Evolutionary conservation across 1,140 invertebrate genomes (phyloP).

Genomic region (Frieseomelitta varia): DNA sequence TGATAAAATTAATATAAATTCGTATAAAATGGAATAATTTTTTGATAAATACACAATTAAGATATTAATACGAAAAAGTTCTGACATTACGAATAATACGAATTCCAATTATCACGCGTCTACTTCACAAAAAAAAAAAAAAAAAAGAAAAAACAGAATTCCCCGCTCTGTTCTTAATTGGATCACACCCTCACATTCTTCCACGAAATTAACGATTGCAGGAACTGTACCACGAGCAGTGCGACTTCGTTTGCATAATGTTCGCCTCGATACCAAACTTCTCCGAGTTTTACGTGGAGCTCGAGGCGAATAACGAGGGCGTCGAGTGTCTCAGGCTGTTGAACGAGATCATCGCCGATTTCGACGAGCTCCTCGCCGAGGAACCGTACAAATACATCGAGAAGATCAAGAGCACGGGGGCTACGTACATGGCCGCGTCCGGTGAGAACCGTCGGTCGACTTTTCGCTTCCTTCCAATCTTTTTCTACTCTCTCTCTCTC

Average conservation of each 20-base stretch:
- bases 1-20: too few relatives aligned
- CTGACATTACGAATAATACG: too few relatives aligned
- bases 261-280: constrained; percentile 98
- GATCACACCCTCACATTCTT: neutral
- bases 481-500: neutral
- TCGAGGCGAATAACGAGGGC: constrained; percentile 97
- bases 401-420: constrained; percentile 98
- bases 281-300: constrained; percentile 97
- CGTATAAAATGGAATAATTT: too few relatives aligned
- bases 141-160: too few relatives aligned
- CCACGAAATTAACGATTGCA: constrained; percentile 75
- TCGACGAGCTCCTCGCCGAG: constrained; percentile 94
- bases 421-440: constrained; percentile 98
- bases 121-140: too few relatives aligned
- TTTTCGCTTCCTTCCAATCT: neutral
- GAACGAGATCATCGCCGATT: constrained; percentile 98
- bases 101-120: too few relatives aligned
- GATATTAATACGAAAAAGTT: too few relatives aligned
- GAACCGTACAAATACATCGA: constrained; percentile 95
- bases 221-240: constrained; percentile 98
- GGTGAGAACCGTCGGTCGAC: constrained; percentile 82
- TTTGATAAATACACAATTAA: too few relatives aligned
- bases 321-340: constrained; percentile 96
- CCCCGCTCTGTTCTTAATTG: neutral
- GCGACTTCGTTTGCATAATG: constrained; percentile 96